A percentile compares a stretch with the other conserved stretches of the same genome.
Evolutionary conservation across 2,797 vertebrate species (phyloP).

Genomic region (Syngnathus acus): DNA sequence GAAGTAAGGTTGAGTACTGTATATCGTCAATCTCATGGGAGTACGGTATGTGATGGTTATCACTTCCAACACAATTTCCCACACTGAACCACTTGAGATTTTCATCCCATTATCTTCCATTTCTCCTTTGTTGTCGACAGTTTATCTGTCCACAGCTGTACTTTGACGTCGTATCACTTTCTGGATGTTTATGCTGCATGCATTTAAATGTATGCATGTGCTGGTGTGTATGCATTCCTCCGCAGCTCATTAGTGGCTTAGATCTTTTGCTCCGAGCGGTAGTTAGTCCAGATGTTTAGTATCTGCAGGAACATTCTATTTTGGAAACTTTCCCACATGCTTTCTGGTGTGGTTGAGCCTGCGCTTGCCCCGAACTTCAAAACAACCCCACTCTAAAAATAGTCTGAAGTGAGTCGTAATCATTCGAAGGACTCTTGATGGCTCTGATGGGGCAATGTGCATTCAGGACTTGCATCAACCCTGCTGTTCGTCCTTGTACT

Average conservation of each 20-base stretch:
- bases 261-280: constrained; percentile 49
- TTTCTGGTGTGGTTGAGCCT: constrained; percentile 60
- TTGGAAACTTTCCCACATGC: constrained; percentile 68
- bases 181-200: constrained; percentile 25
- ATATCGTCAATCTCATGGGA: constrained; percentile 1
- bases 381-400: constrained; percentile 64
- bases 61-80: constrained; percentile 21
- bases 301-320: constrained; percentile 54
- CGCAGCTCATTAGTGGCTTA: constrained; percentile 41
- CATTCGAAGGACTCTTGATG: constrained; percentile 38
- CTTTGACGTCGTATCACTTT: constrained; percentile 21
- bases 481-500: background rate
- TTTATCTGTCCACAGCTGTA: constrained; percentile 40
- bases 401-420: constrained; percentile 39
- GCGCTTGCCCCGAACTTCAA: constrained; percentile 55
- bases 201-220: constrained; percentile 26
- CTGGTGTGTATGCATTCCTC: constrained; percentile 20
- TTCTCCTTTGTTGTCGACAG: constrained; percentile 28
- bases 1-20: background rate
- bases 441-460: constrained; percentile 14
- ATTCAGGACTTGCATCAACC: background rate
- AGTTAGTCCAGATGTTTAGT: constrained; percentile 67
- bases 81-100: constrained; percentile 22
- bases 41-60: constrained; percentile 12
- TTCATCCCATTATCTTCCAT: constrained; percentile 14